Evolutionary conservation across 2,888 invertebrate genomes (phyloP), one percentile per base, ranked within the genome.

Genomic region (Apotomis turbidana): DNA sequence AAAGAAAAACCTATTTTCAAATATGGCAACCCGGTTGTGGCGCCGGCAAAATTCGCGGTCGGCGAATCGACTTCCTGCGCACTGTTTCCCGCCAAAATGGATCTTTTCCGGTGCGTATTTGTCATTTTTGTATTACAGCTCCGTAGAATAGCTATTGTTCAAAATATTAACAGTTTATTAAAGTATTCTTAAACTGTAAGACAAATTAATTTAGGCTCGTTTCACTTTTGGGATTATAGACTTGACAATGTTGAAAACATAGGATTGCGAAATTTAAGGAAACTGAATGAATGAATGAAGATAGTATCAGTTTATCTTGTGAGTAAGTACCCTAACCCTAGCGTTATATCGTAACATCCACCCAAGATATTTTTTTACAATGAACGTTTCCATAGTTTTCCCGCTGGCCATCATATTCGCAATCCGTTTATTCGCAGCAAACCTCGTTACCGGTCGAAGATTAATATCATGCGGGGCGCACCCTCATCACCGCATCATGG

Each of bases 11-110:
- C 49, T 54, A 12, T 55, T 71, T 75, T 74, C 69, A 69, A 80
- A 78, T 77, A 79, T 76, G 73, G 78, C 79, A 85, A 83, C 83
- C 78, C 82, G 76, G 77, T 74, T 76, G 80, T 89, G 93, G 92
- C 93, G 92, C 91, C 87, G 80, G 79, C 85, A 83, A 86, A 88
- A 89, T 92, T 93, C 90, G 93, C 89, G 91, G 93, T 91, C 87
- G 88, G 83, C 88, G 92, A 87, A 91, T 91, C 90, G 84, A 90
- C 90, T 93, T 94, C 93, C 94, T 87, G 92, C 81, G 85, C 80
- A 83, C 86, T 87, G 90, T 90, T 93, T 93, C 91, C 93, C 90
- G 89, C 85, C 85, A 82, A 91, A 94, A 94, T 94, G 93, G 94
- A 94, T 94, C 89, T 87, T 87, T 93, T 94, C 94, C 94, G 91